Conservation (phyloP, 2,113 vertebrate species). For the Cryptotis parvus region DNA sequence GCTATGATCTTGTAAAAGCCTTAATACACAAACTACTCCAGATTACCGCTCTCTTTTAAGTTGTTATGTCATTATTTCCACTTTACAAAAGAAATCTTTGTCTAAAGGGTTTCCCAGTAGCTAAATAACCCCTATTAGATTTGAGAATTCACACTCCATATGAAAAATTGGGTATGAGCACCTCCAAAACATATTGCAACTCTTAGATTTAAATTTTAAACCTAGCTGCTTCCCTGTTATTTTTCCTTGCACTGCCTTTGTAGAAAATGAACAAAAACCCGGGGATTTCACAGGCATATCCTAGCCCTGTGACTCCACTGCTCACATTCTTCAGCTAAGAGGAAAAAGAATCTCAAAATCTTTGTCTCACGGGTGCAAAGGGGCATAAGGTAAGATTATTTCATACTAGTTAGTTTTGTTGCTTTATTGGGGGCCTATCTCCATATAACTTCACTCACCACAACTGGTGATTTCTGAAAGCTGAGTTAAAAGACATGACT, state of each 20-base stretch:
- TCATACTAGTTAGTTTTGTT: background rate
- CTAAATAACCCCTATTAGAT: background rate
- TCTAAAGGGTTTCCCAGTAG: background rate
- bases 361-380: background rate
- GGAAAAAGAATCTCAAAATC: background rate
- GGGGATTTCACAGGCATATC: background rate
- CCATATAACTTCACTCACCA: background rate
- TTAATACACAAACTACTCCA: background rate
- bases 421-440: background rate
- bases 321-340: background rate
- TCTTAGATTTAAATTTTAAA: background rate
- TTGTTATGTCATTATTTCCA: background rate
- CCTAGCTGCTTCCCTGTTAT: background rate
- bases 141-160: background rate
- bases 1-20: constrained; percentile 2
- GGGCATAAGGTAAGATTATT: background rate
- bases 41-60: background rate
- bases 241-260: background rate
- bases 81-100: background rate
- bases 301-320: background rate
- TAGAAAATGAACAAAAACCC: background rate
- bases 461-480: background rate
- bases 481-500: background rate
- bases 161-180: background rate
- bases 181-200: background rate